These are phyloP conservation scores for Anastrepha ludens DNA, from an alignment of 1,140 invertebrate species.

Conservation along the genomic window DNA sequence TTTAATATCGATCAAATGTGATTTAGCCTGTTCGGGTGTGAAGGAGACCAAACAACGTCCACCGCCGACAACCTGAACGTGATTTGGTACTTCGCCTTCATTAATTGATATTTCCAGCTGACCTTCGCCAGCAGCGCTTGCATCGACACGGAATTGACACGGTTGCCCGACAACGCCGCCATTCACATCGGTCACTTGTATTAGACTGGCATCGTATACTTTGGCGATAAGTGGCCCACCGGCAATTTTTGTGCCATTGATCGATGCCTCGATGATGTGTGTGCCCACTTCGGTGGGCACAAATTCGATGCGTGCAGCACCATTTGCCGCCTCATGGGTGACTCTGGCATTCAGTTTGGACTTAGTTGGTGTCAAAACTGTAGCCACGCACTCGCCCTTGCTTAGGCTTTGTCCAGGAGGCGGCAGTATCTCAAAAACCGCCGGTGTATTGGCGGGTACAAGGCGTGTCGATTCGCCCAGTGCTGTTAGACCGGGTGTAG, in stretches of 20 bases:
- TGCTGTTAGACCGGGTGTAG: conserved; percentile 81
- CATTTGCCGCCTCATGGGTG: conserved; percentile 81
- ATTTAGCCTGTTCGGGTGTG: conserved; percentile 91
- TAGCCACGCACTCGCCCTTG: conserved; percentile 75
- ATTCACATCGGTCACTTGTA: conserved; percentile 93
- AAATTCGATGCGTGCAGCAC: conserved; percentile 91
- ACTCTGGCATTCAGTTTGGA: conserved; percentile 80
- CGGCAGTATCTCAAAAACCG: conserved; percentile 86
- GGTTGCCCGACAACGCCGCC: conserved; percentile 93
- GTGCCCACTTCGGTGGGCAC: conserved; percentile 93
- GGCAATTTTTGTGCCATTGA: conserved; percentile 89
- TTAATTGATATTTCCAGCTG: conserved; percentile 98
- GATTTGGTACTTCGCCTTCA: conserved; percentile 97
- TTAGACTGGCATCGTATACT: conserved; percentile 93
- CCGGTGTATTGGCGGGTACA: conserved; percentile 88
- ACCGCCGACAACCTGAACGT: conserved; percentile 95
- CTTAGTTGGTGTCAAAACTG: conserved; percentile 76
- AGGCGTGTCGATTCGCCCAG: conserved; percentile 90
- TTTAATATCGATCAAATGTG: conserved; percentile 97
- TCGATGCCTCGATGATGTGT: conserved; percentile 90
- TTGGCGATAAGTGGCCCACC: conserved; percentile 91
- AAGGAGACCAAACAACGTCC: conserved; percentile 96
- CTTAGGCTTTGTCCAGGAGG: conserved; percentile 75
- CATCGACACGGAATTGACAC: conserved; percentile 96
- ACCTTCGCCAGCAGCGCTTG: conserved; percentile 95